phyloP scores from a whole-genome alignment of 2,113 vertebrate species.

The Paraplagusia blochii region DNA sequence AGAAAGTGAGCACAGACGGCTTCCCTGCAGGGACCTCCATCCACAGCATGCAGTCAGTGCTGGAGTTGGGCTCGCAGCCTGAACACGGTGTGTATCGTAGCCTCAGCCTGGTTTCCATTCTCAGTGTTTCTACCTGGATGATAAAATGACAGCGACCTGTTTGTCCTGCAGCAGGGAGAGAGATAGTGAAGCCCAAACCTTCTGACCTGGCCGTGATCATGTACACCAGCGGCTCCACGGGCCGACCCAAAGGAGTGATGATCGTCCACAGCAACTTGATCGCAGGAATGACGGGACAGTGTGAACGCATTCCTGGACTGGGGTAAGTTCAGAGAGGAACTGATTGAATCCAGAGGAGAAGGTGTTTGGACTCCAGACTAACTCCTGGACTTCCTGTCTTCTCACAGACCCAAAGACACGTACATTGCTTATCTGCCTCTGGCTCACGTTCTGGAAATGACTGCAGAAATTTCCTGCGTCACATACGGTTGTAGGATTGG shows the following conservation, averaged over 20 bases:
- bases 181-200: slow-evolving; percentile 78
- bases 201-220: slow-evolving; percentile 92
- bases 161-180: slow-evolving; percentile 70
- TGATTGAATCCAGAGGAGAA: neutral
- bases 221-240: slow-evolving; percentile 98
- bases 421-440: slow-evolving; percentile 95
- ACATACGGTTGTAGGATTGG: slow-evolving; percentile 94
- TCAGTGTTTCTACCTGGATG: neutral
- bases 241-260: slow-evolving; percentile 94
- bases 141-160: slow-evolving; percentile 4
- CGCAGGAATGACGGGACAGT: slow-evolving; percentile 95
- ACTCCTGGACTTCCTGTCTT: slow-evolving; percentile 12
- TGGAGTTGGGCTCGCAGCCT: slow-evolving; percentile 84
- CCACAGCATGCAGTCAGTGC: slow-evolving; percentile 86
- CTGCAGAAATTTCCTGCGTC: slow-evolving; percentile 93
- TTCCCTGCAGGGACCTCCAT: slow-evolving; percentile 84
- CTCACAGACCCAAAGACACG: slow-evolving; percentile 83
- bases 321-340: slow-evolving; percentile 79
- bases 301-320: slow-evolving; percentile 90
- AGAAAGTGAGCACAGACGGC: slow-evolving; percentile 77
- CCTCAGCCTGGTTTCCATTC: neutral
- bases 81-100: slow-evolving; percentile 84
- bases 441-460: slow-evolving; percentile 95
- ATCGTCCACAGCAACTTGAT: slow-evolving; percentile 93
- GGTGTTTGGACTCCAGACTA: neutral